phyloP scores from a whole-genome alignment of 2,888 invertebrate genomes.

The Aphidoletes aphidimyza region DNA sequence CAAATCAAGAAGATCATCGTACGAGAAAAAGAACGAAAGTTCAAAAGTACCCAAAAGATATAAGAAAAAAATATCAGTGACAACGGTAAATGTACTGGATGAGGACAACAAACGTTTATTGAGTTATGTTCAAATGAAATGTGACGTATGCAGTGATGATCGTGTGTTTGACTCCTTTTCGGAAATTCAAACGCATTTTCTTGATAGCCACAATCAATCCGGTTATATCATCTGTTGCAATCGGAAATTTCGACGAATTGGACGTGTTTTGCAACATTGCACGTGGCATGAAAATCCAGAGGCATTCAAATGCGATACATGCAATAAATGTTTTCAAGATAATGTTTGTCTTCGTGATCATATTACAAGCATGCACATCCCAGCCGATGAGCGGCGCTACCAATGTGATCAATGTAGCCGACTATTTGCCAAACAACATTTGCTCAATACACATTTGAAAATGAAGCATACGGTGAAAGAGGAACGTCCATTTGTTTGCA shows the following conservation, averaged over 20 bases:
- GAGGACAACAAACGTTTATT: conserved; percentile 16
- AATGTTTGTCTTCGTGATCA: conserved; percentile 19
- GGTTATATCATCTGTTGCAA: conserved; percentile 32
- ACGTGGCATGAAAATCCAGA: conserved; percentile 51
- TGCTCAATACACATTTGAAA: conserved; percentile 29
- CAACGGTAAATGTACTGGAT: background rate
- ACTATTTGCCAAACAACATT: conserved; percentile 43
- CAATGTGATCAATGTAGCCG: conserved; percentile 48
- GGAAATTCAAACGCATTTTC: conserved; percentile 27
- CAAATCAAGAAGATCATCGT: background rate
- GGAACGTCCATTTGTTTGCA: conserved; percentile 27
- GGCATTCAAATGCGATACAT: conserved; percentile 6
- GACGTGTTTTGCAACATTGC: conserved; percentile 18
- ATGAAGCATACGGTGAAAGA: conserved; percentile 52
- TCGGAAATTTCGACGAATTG: conserved; percentile 40
- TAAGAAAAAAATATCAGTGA: background rate
- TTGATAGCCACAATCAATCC: background rate
- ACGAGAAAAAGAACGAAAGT: too few relatives aligned
- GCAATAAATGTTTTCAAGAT: conserved; percentile 47
- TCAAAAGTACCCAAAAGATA: background rate
- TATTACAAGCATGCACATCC: background rate
- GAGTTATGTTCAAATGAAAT: conserved; percentile 39
- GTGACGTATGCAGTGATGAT: conserved; percentile 37
- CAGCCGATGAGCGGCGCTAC: background rate
- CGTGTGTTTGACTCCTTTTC: background rate